Evolutionary conservation across 2,113 vertebrate genomes (phyloP).

Genomic region (Plectropomus leopardus): DNA sequence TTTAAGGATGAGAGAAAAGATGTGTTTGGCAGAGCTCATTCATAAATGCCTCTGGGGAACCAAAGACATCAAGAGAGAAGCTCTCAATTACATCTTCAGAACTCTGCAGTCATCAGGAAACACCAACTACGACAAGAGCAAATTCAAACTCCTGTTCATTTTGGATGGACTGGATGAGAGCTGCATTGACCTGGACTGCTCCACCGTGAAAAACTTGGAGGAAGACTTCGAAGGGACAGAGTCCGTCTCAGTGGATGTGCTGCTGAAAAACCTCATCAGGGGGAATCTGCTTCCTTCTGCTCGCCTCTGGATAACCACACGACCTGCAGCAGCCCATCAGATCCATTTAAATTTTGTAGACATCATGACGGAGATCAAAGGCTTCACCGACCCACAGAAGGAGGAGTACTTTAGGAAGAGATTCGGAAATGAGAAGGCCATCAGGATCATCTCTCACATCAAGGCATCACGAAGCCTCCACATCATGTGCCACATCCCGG

Average conservation of each 20-base stretch:
- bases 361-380: conserved; percentile 26
- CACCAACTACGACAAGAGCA: conserved; percentile 25
- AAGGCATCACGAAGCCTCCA: conserved; percentile 33
- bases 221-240: not conserved
- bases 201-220: not conserved
- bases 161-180: conserved; percentile 55
- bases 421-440: not conserved
- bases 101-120: conserved; percentile 41
- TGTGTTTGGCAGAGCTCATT: conserved; percentile 35
- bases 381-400: conserved; percentile 31
- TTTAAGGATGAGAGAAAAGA: conserved; percentile 8
- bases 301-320: no score
- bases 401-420: not conserved
- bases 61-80: not conserved
- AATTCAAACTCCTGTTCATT: conserved; percentile 48
- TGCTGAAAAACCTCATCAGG: no score
- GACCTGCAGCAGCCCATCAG: no score
- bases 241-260: no score
- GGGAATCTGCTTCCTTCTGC: no score
- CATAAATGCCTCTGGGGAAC: conserved; percentile 15
- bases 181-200: conserved; percentile 23
- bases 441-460: conserved; percentile 26
- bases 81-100: not conserved
- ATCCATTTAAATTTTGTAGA: not conserved
- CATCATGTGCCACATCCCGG: conserved; percentile 53